phyloP scores from a whole-genome alignment of 2,113 vertebrate species.

The Polypterus senegalus region DNA sequence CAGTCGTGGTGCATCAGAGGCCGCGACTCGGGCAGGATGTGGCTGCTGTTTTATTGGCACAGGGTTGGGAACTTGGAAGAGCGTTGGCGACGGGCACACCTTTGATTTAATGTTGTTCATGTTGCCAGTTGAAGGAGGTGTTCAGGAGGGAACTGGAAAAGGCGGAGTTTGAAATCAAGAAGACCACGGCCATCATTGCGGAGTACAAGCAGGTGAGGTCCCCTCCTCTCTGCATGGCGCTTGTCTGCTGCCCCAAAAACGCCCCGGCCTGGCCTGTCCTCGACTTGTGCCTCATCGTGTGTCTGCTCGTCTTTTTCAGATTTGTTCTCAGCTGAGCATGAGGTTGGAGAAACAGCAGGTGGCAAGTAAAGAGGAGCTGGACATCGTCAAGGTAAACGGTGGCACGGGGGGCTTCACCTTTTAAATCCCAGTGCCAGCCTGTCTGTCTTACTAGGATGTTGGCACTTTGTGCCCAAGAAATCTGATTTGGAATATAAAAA shows the following conservation, averaged over 20 bases:
- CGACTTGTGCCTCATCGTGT: neutral
- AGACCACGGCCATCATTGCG: constrained; percentile 90
- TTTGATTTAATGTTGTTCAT: neutral
- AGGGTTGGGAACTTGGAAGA: neutral
- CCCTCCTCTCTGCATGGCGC: rapidly evolving
- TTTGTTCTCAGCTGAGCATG: constrained; percentile 93
- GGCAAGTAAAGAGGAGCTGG: constrained; percentile 86
- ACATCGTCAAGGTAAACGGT: constrained; percentile 72
- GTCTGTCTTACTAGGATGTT: too few species aligned
- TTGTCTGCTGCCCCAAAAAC: neutral
- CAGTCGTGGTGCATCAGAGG: neutral
- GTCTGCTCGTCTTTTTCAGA: constrained; percentile 48
- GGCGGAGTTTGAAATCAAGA: constrained; percentile 91
- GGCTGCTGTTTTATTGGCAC: neutral
- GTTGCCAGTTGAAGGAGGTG: constrained; percentile 81
- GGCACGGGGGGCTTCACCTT: too few species aligned
- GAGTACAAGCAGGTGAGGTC: constrained; percentile 88
- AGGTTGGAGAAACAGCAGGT: constrained; percentile 89
- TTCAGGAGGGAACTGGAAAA: constrained; percentile 94
- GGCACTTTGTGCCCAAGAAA: too few species aligned
- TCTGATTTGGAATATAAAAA: too few species aligned
- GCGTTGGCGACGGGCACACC: too few species aligned
- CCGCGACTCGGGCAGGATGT: neutral
- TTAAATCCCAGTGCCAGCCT: too few species aligned
- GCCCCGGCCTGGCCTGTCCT: neutral